Conservation (phyloP, 2,113 vertebrate species). For the Grantiella picta region DNA sequence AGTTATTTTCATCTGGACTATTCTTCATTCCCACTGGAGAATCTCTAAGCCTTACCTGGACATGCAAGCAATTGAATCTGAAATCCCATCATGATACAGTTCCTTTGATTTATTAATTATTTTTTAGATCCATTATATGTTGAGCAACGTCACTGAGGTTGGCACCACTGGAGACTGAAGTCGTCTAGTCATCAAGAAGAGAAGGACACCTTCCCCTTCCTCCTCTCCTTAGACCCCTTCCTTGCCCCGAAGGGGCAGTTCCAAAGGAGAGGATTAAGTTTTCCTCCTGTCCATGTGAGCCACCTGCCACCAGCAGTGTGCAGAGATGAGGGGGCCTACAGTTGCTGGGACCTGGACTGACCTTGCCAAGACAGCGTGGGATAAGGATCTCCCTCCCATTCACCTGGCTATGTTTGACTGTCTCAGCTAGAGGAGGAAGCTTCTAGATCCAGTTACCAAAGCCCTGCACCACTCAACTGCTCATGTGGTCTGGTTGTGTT, state of each 20-base stretch:
- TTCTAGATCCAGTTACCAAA: slow-evolving; percentile 6
- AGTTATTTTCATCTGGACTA: slow-evolving; percentile 9
- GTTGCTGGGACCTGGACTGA: neutral
- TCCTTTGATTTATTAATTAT: slow-evolving; percentile 27
- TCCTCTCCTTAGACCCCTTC: neutral
- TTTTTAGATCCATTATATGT: slow-evolving; percentile 15
- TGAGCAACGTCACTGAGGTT: neutral
- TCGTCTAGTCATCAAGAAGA: neutral
- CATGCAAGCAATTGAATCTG: neutral
- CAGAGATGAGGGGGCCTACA: neutral
- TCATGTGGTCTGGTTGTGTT: neutral
- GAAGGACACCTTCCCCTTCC: neutral
- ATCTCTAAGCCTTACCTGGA: slow-evolving; percentile 28
- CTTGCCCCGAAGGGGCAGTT: neutral
- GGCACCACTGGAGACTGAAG: neutral
- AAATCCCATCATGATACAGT: neutral
- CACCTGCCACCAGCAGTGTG: neutral
- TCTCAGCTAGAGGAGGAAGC: neutral
- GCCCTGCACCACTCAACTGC: neutral
- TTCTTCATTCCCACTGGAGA: neutral
- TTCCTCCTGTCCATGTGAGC: neutral
- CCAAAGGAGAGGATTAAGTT: neutral
- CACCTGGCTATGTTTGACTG: neutral
- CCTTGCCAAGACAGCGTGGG: neutral
- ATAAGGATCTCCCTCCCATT: neutral